Conservation (phyloP, 2,888 invertebrate species). For the Conchocele bisecta region DNA sequence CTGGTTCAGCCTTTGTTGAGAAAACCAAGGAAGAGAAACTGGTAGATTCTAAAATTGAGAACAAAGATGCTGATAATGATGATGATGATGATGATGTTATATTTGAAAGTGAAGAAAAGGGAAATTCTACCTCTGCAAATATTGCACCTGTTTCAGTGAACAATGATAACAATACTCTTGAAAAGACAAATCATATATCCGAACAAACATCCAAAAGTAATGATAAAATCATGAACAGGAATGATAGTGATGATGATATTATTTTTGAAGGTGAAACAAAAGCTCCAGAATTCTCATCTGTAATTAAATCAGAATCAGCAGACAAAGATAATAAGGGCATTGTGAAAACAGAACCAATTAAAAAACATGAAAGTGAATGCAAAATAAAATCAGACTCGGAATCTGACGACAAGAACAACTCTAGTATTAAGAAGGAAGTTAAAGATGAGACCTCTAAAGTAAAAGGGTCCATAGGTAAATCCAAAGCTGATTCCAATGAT, state of each 20-base stretch:
- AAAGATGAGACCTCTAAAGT: no score
- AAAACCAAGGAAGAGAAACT: slow-evolving; percentile 2
- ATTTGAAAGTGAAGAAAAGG: slow-evolving; percentile 29
- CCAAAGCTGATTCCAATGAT: not conserved
- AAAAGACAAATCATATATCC: no score
- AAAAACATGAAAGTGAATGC: slow-evolving; percentile 36
- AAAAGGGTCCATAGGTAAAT: no score
- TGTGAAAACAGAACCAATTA: not conserved
- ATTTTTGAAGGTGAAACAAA: slow-evolving; percentile 37
- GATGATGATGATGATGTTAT: slow-evolving; percentile 51
- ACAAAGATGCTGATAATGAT: slow-evolving; percentile 17
- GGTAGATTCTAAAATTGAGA: slow-evolving; percentile 5
- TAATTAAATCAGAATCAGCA: no score
- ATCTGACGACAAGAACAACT: no score
- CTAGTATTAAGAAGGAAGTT: no score
- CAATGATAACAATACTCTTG: not conserved
- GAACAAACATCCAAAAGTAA: no score
- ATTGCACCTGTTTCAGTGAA: not conserved
- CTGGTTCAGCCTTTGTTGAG: no score
- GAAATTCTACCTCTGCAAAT: no score
- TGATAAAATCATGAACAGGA: no score
- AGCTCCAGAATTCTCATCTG: no score
- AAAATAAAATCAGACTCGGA: no score
- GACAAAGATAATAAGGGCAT: not conserved
- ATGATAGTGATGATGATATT: slow-evolving; percentile 29